phyloP scores from a whole-genome alignment of 92 coral and sea anemone species.

The Hydrozoanthus gracilis region DNA sequence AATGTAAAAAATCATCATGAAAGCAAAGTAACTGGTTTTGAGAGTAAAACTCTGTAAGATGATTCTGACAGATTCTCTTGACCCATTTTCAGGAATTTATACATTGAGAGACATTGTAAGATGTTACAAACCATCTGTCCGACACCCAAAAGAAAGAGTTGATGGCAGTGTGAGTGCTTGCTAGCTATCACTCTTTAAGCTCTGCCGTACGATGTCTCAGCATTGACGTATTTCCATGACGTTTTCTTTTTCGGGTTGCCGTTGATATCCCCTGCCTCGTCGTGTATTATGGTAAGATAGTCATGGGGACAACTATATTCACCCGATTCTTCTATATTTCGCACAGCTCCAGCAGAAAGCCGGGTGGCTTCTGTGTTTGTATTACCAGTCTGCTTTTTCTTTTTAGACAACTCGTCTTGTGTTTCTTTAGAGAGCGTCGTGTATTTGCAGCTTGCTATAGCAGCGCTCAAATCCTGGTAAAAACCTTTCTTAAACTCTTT shows the following conservation, averaged over 20 bases:
- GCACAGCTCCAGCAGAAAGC: neutral
- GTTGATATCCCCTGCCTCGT: neutral
- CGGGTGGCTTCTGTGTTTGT: neutral
- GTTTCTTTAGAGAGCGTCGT: neutral
- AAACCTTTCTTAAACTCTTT: neutral
- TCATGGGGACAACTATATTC: slow-evolving; percentile 10
- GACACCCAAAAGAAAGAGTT: no score
- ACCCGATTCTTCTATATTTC: neutral
- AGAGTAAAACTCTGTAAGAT: no score
- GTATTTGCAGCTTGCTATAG: neutral
- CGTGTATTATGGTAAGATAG: neutral
- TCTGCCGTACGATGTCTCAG: slow-evolving; percentile 36
- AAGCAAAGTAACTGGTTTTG: no score
- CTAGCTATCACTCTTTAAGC: neutral
- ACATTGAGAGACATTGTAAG: no score
- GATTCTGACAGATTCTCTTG: no score
- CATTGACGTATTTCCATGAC: slow-evolving; percentile 31
- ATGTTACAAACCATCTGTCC: no score
- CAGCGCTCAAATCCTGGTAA: slow-evolving; percentile 1
- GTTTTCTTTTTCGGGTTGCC: slow-evolving; percentile 2
- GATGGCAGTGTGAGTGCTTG: no score
- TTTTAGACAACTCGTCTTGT: neutral
- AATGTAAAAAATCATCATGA: no score
- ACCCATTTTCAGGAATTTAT: no score
- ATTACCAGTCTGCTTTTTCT: neutral